Percentiles rank a stretch among this genome's conserved stretches.
These are phyloP conservation scores for Drosophila baimaii DNA, from an alignment of 1,140 invertebrate genomes.

Conservation along the genomic window DNA sequence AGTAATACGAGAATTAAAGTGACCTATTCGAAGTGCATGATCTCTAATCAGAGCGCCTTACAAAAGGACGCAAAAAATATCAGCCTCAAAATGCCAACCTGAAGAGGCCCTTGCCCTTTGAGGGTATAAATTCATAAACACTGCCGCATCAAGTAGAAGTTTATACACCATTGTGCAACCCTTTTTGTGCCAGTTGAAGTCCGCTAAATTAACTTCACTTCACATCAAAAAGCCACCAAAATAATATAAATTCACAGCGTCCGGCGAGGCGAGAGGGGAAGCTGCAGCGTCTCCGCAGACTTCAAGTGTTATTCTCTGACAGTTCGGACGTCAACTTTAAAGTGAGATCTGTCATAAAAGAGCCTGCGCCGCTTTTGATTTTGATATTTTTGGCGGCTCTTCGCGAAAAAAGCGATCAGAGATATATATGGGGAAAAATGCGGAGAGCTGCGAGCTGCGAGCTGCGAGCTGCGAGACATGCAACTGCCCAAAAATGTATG, in stretches of 20 bases:
- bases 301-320: constrained; percentile 79
- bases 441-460: background rate
- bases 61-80: constrained; percentile 10
- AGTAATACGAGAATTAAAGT: background rate
- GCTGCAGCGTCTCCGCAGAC: constrained; percentile 59
- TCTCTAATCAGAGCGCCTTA: constrained; percentile 10
- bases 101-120: constrained; percentile 32
- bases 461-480: constrained; percentile 24
- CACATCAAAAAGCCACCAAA: constrained; percentile 71
- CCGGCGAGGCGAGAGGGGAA: background rate
- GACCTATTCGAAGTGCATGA: background rate
- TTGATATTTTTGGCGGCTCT: constrained; percentile 70
- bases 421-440: constrained; percentile 30
- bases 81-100: constrained; percentile 6
- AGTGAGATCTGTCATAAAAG: constrained; percentile 82
- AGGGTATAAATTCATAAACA: background rate
- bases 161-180: constrained; percentile 53
- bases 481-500: constrained; percentile 78
- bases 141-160: constrained; percentile 21
- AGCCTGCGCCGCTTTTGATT: constrained; percentile 74
- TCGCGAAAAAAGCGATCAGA: constrained; percentile 40
- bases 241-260: constrained; percentile 46
- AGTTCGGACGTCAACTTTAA: constrained; percentile 76
- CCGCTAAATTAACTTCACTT: constrained; percentile 79
- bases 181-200: constrained; percentile 61